Evolutionary conservation across 2,888 invertebrate species (phyloP).

Genomic region (Macropis europaea): DNA sequence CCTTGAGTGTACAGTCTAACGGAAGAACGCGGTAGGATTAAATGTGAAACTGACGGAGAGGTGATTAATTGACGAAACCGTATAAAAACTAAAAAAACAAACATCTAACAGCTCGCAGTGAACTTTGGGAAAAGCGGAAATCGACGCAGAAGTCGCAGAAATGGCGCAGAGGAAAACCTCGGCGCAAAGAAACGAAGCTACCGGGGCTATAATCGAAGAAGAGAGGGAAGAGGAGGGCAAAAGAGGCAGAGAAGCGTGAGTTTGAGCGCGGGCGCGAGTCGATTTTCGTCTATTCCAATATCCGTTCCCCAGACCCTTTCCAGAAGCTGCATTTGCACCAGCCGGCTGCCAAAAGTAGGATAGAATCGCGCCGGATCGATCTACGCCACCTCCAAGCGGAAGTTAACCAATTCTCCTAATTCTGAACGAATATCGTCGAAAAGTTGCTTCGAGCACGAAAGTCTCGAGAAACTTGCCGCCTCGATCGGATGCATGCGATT

Average conservation of each 20-base stretch:
- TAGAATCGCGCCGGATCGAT: constrained; percentile 26
- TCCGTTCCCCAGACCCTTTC: constrained; percentile 31
- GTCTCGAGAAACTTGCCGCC: constrained; percentile 11
- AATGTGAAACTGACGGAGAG: no score
- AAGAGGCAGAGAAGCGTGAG: background rate
- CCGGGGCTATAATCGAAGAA: constrained; percentile 19
- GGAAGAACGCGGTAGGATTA: no score
- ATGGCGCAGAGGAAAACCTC: constrained; percentile 1
- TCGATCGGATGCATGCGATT: constrained; percentile 25
- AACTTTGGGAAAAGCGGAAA: background rate
- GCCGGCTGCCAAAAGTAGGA: constrained; percentile 7
- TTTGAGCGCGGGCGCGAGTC: constrained; percentile 6
- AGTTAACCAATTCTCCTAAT: constrained; percentile 26
- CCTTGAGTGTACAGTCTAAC: no score
- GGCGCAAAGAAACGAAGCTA: background rate
- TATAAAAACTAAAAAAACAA: no score
- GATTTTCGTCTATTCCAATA: constrained; percentile 50
- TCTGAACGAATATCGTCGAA: constrained; percentile 36
- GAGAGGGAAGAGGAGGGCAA: background rate
- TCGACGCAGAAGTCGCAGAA: constrained; percentile 6
- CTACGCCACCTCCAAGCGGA: background rate
- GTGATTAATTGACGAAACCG: no score
- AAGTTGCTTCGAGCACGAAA: constrained; percentile 27
- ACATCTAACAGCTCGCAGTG: no score
- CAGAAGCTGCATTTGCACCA: background rate